Evolutionary conservation across 2,888 invertebrate genomes (phyloP).

Genomic region (Andrena praecox): DNA sequence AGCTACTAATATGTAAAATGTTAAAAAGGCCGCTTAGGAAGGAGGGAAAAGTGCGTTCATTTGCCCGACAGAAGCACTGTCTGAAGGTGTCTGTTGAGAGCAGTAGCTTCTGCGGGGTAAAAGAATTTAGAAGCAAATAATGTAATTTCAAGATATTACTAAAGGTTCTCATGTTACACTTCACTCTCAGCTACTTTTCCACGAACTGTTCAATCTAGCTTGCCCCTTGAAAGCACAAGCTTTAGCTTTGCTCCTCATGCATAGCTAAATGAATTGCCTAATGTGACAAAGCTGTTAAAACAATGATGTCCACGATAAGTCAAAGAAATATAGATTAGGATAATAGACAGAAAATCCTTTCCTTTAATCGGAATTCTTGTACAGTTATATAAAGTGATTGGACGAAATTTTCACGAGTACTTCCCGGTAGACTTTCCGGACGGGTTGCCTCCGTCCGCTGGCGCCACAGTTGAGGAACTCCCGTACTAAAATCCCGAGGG

Average conservation of each 20-base stretch:
- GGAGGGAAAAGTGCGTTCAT: background rate
- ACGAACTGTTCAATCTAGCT: too few relatives aligned
- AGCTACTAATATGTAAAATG: constrained; percentile 57
- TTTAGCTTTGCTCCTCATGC: too few relatives aligned
- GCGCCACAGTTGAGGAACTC: constrained; percentile 63
- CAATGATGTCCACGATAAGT: too few relatives aligned
- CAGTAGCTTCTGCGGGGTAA: background rate
- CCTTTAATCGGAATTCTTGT: background rate
- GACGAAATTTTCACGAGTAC: background rate
- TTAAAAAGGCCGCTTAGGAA: constrained; percentile 42
- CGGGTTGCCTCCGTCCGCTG: constrained; percentile 61
- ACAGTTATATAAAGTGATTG: background rate
- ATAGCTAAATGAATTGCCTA: too few relatives aligned
- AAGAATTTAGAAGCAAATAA: too few relatives aligned
- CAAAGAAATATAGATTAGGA: too few relatives aligned
- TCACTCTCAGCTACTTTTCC: too few relatives aligned
- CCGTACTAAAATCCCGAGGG: constrained; percentile 44
- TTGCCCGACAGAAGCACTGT: background rate
- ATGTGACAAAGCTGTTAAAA: too few relatives aligned
- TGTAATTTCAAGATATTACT: too few relatives aligned
- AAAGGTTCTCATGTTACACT: too few relatives aligned
- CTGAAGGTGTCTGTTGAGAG: background rate
- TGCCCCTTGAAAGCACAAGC: too few relatives aligned
- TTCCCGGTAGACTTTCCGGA: background rate
- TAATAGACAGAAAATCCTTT: too few relatives aligned